Percentiles rank a stretch among this genome's conserved stretches.
Conservation (phyloP, 2,797 vertebrate genomes). For the Danionella dracula region DNA sequence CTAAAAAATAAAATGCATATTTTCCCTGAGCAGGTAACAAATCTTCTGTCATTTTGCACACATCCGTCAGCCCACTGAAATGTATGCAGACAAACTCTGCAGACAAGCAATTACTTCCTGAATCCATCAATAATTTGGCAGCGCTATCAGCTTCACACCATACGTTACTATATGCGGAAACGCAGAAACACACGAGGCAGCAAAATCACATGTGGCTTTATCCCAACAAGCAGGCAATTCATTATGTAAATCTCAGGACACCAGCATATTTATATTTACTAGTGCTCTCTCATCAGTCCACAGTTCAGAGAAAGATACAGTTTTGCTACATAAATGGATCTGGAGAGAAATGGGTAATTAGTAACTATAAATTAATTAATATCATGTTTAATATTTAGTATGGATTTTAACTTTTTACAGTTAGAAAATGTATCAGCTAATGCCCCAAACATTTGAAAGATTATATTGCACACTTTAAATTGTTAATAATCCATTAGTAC, state of each 20-base stretch:
- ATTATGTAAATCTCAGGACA: conserved; percentile 44
- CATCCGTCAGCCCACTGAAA: conserved; percentile 22
- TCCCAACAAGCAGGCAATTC: conserved; percentile 11
- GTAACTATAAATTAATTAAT: no score
- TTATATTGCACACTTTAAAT: no score
- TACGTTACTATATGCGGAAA: background rate
- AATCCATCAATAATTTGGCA: conserved; percentile 37
- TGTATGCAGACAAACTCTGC: conserved; percentile 34
- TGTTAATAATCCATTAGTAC: no score
- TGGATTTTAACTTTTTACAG: no score
- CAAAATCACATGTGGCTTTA: conserved; percentile 18
- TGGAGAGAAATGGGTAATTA: no score
- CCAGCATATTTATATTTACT: conserved; percentile 40
- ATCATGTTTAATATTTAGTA: no score
- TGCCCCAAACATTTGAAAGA: no score
- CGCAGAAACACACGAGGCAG: conserved; percentile 12
- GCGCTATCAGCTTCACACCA: conserved; percentile 23
- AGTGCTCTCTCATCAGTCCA: conserved; percentile 9
- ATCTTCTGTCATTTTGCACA: background rate
- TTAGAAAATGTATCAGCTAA: no score
- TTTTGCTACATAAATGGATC: no score
- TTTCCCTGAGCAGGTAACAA: conserved; percentile 16
- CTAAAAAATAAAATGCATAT: conserved; percentile 14
- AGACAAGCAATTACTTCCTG: conserved; percentile 32
- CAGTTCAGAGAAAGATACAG: conserved; percentile 37